These are phyloP conservation scores for Agrochola lota DNA, from an alignment of 2,888 invertebrate species.

Conservation along the genomic window DNA sequence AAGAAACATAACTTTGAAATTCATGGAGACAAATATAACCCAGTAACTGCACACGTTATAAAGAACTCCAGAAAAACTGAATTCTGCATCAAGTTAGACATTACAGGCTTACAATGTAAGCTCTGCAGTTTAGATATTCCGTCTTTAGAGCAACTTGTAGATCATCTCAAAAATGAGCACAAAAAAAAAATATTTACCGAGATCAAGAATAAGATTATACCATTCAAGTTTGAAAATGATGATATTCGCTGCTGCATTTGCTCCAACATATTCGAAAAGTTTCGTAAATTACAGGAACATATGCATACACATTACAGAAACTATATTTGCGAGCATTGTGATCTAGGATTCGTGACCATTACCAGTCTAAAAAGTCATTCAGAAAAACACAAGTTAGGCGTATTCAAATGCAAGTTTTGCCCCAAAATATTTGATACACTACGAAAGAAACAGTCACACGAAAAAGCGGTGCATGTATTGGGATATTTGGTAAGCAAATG, in stretches of 20 bases:
- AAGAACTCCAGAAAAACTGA: constrained; percentile 65
- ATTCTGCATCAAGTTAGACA: constrained; percentile 73
- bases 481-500: constrained; percentile 64
- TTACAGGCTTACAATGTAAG: constrained; percentile 71
- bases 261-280: constrained; percentile 55
- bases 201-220: constrained; percentile 74
- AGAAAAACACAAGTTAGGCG: constrained; percentile 52
- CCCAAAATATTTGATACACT: constrained; percentile 76
- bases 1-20: constrained; percentile 63
- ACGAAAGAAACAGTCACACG: constrained; percentile 73
- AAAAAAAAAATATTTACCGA: constrained; percentile 68
- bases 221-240: constrained; percentile 71
- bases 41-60: constrained; percentile 73
- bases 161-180: constrained; percentile 69
- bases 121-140: constrained; percentile 51
- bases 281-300: constrained; percentile 67
- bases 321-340: constrained; percentile 74
- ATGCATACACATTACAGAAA: constrained; percentile 77
- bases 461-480: constrained; percentile 62
- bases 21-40: constrained; percentile 66
- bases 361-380: constrained; percentile 53
- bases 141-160: constrained; percentile 67
- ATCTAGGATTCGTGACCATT: constrained; percentile 61
- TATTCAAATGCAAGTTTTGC: constrained; percentile 73
- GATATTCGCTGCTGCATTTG: constrained; percentile 73